phyloP scores from a whole-genome alignment of 1,140 invertebrate species.

The Drosophila sturtevanti region DNA sequence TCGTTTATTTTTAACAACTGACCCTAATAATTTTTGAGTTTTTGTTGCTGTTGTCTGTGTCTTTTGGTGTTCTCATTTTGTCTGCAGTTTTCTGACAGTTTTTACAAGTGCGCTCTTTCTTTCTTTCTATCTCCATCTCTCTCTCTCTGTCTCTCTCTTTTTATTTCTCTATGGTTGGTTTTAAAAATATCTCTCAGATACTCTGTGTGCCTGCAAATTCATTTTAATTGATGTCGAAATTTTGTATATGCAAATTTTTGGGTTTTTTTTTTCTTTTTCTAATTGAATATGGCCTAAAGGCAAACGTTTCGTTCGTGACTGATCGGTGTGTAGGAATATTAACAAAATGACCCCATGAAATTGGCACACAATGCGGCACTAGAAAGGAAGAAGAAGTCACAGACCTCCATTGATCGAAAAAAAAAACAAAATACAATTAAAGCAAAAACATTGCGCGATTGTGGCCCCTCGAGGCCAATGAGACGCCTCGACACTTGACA shows the following conservation, averaged over 20 bases:
- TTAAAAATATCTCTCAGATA: neutral
- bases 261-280: too few species aligned
- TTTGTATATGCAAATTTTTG: neutral
- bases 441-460: constrained; percentile 22
- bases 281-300: constrained; percentile 26
- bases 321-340: constrained; percentile 25
- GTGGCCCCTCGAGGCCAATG: constrained; percentile 8
- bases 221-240: constrained; percentile 50
- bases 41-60: too few species aligned
- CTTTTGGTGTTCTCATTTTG: neutral
- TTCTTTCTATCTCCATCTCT: neutral
- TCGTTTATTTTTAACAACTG: constrained; percentile 45
- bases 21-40: constrained; percentile 43
- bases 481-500: constrained; percentile 39
- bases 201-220: constrained; percentile 12
- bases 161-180: neutral
- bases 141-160: neutral
- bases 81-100: constrained; percentile 3
- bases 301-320: constrained; percentile 38
- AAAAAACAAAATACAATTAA: too few species aligned
- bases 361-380: constrained; percentile 23
- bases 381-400: constrained; percentile 36
- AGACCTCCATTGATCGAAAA: constrained; percentile 1
- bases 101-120: neutral
- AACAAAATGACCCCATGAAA: constrained; percentile 42